These are phyloP conservation scores for Falco naumanni DNA, from an alignment of 2,797 vertebrate species.

Conservation along the genomic window DNA sequence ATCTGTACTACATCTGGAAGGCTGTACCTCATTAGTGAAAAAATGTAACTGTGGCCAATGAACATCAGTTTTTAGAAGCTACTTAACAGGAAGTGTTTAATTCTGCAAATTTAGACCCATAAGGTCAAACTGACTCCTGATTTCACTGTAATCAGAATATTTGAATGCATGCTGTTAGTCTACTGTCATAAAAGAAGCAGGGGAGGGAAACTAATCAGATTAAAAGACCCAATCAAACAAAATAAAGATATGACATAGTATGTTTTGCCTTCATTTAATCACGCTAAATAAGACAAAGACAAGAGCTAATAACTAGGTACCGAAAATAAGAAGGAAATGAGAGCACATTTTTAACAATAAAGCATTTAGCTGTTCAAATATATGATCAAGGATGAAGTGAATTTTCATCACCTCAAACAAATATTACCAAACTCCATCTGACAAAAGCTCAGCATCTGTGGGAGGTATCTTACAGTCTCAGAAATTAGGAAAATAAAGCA, in stretches of 20 bases:
- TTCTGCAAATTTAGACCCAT: neutral
- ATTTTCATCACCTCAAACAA: neutral
- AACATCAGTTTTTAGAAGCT: neutral
- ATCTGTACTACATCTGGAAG: slow-evolving; percentile 37
- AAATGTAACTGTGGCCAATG: neutral
- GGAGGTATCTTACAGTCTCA: neutral
- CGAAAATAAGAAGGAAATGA: neutral
- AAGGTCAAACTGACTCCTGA: neutral
- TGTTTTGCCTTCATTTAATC: neutral
- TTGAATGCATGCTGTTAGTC: neutral
- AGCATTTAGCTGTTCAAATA: neutral
- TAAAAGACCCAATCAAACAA: neutral
- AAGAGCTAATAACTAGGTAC: neutral
- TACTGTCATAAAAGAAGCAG: neutral
- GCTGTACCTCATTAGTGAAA: neutral
- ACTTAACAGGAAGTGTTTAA: neutral
- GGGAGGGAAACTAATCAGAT: neutral
- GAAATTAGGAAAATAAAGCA: neutral
- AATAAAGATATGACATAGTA: neutral
- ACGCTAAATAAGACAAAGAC: neutral
- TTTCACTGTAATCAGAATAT: neutral
- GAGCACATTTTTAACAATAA: neutral
- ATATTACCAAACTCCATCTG: neutral
- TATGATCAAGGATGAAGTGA: neutral
- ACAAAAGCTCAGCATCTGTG: neutral